These are phyloP conservation scores for Drosophila pectinifera DNA, from an alignment of 1,140 invertebrate genomes.

Conservation along the genomic window DNA sequence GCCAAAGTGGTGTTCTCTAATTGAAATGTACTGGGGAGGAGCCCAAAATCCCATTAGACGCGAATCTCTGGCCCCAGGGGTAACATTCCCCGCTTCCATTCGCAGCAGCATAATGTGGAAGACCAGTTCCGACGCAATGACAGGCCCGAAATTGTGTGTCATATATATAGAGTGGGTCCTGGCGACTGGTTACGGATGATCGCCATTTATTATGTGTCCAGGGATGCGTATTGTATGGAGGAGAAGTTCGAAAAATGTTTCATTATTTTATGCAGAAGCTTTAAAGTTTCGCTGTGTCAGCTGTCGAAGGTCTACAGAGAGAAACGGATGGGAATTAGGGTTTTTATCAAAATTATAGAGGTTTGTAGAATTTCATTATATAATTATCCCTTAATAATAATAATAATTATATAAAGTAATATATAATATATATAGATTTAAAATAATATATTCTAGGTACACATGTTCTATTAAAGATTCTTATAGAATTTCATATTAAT, in stretches of 20 bases:
- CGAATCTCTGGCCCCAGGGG: constrained; percentile 39
- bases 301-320: too few species aligned
- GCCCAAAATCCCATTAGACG: constrained; percentile 68
- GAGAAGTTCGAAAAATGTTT: background rate
- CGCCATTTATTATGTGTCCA: background rate
- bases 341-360: too few species aligned
- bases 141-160: constrained; percentile 9
- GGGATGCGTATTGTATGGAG: background rate
- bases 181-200: background rate
- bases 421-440: too few species aligned
- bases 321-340: too few species aligned
- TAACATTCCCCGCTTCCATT: constrained; percentile 35
- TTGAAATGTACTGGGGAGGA: constrained; percentile 70
- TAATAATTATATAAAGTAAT: too few species aligned
- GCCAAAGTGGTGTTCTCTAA: constrained; percentile 50
- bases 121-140: background rate
- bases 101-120: constrained; percentile 7
- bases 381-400: background rate
- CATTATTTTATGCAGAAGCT: background rate
- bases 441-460: too few species aligned
- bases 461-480: too few species aligned
- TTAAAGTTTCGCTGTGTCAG: background rate
- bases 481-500: too few species aligned
- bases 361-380: too few species aligned
- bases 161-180: background rate